A percentile compares a stretch with the other conserved stretches of the same genome.
Conservation (phyloP, 2,888 invertebrate species). For the Drosophila buzzatii region DNA sequence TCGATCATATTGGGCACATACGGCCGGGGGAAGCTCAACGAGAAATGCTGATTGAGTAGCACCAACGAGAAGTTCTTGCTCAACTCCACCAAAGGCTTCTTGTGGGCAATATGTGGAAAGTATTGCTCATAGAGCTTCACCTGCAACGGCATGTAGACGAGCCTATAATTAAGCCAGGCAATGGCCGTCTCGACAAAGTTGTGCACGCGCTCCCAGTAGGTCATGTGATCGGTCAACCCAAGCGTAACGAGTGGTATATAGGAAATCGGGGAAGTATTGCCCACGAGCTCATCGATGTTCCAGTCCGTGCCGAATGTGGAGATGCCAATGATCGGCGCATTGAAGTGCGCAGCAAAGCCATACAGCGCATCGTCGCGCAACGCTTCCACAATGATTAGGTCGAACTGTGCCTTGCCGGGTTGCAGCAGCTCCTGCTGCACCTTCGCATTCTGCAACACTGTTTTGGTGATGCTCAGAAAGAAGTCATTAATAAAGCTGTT, state of each 20-base stretch:
- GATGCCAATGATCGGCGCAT: conserved; percentile 80
- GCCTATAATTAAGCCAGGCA: conserved; percentile 64
- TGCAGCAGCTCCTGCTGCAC: conserved; percentile 67
- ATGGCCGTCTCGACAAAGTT: conserved; percentile 73
- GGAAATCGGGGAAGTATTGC: conserved; percentile 80
- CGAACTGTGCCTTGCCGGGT: conserved; percentile 77
- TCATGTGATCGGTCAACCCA: conserved; percentile 83
- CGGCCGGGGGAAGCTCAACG: conserved; percentile 79
- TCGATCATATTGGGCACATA: conserved; percentile 84
- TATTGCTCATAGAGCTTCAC: conserved; percentile 54
- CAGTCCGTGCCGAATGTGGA: conserved; percentile 77
- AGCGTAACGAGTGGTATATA: conserved; percentile 72
- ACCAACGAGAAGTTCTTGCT: conserved; percentile 77
- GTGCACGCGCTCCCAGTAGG: conserved; percentile 74
- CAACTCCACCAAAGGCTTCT: conserved; percentile 60
- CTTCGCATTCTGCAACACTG: conserved; percentile 46
- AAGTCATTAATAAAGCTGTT: conserved; percentile 47
- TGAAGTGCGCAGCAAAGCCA: conserved; percentile 78
- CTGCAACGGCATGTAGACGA: conserved; percentile 68
- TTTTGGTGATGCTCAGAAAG: conserved; percentile 32
- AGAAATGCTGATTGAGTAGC: conserved; percentile 83
- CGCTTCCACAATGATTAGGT: conserved; percentile 81
- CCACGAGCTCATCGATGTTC: conserved; percentile 75
- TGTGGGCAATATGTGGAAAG: conserved; percentile 59
- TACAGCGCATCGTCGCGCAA: conserved; percentile 82